Base-by-base conservation (phyloP, 2,797 vertebrate genomes). In the Catharus ustulatus region DNA sequence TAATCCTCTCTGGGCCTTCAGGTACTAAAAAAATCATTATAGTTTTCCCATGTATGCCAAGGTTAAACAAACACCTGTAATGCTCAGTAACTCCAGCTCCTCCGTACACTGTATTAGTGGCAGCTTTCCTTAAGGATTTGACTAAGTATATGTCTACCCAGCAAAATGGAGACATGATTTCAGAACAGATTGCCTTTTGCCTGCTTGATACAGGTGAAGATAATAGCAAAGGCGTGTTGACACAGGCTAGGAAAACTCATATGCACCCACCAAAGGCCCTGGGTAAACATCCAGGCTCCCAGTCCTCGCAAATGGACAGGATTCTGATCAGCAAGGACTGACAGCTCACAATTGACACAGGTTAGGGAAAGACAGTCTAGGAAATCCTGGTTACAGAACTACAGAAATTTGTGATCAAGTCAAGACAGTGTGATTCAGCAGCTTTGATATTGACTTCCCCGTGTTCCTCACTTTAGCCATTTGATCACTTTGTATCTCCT, bases 41-140 rank as follows among this genome's bases (percentile, higher is more conserved):
- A 89, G 81, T 84, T 96, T 95, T 76, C 69, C 61, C 52, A 72
- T 76, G 89, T 80, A 85, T 94, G 82, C 76, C 84, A 94, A 92
- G 82, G 92, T 96, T 95, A 94, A 82, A 84, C 48, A 93, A 96
- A 96, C 36, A 89, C 74, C 59, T 78, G 82, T 52, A 94, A 92
- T 43, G 58, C 58, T 93, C 48, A 61, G 64, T 87, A 84, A 84
- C 62, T 80, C 62, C 75, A 91, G 64, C 54, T 66, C 34, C 63
- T 87, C 82, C 36, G 15, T n/a, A 89, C 73, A 64, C 73, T 80
- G 83, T 83, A 75, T 91, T 85, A 93, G 62, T 92, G 75, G 42
- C 74, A 93, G 84, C 62, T 95, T 95, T 91, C 95, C 93, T 90
- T 79, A 85, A 97, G 93, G 63, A 90, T 86, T 95, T 94, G 68